Percentiles rank a stretch among this genome's conserved stretches.
These are phyloP conservation scores for Conistra vaccinii DNA, from an alignment of 2,888 invertebrate genomes.

Conservation along the genomic window DNA sequence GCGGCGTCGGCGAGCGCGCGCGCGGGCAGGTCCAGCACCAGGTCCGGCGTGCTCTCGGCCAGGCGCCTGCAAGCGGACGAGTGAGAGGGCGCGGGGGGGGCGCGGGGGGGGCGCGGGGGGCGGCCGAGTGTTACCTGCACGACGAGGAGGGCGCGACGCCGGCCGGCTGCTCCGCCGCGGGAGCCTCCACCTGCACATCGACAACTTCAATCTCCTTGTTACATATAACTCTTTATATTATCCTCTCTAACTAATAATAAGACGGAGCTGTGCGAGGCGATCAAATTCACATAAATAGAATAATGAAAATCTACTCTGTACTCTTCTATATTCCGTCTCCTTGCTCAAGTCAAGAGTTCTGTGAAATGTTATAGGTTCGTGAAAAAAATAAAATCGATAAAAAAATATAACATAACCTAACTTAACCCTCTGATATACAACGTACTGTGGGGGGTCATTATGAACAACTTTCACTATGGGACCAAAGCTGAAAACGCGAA, in stretches of 20 bases:
- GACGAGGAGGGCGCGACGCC: slow-evolving; percentile 33
- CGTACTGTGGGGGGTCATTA: too few species aligned
- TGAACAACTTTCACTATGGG: too few species aligned
- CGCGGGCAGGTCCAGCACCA: slow-evolving; percentile 96
- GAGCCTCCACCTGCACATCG: slow-evolving; percentile 52
- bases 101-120: slow-evolving; percentile 22
- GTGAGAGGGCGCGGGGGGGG: slow-evolving; percentile 73
- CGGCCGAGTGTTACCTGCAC: slow-evolving; percentile 35
- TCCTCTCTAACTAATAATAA: not conserved
- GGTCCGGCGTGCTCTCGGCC: slow-evolving; percentile 93
- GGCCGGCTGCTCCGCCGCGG: not conserved
- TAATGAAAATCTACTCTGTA: not conserved
- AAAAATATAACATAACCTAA: not conserved
- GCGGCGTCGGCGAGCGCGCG: slow-evolving; percentile 76
- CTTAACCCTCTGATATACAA: too few species aligned
- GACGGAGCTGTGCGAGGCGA: not conserved
- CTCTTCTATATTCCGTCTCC: not conserved
- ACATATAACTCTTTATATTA: not conserved
- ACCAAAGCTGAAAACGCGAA: too few species aligned
- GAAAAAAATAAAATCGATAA: too few species aligned
- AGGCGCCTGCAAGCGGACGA: slow-evolving; percentile 84
- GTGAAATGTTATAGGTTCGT: too few species aligned
- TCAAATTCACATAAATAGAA: not conserved
- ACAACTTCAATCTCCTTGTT: slow-evolving; percentile 14
- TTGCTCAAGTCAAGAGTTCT: not conserved